Evolutionary conservation across 92 coral and sea anemone species (phyloP).

Genomic region (Zoanthus sociatus): DNA sequence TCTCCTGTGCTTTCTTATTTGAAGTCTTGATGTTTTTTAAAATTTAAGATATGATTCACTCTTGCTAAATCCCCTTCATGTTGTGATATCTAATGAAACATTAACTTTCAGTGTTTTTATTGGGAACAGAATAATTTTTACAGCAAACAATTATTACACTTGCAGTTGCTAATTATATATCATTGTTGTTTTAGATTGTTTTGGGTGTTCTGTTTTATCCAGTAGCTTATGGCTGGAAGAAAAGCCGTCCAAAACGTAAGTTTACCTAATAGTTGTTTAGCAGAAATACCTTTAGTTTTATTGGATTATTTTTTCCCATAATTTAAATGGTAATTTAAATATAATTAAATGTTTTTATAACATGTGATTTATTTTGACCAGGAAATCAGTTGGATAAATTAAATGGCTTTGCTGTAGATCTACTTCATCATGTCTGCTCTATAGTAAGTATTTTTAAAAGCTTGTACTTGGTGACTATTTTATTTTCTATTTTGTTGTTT

Average conservation of each 20-base stretch:
- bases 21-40: too few species aligned
- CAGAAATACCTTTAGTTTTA: too few species aligned
- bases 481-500: neutral
- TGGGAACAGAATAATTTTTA: too few species aligned
- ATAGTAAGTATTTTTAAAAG: constrained; percentile 48
- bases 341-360: neutral
- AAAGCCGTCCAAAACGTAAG: neutral
- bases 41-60: too few species aligned
- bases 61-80: too few species aligned
- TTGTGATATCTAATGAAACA: too few species aligned
- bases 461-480: neutral
- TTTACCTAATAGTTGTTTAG: neutral
- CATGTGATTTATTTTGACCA: neutral
- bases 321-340: too few species aligned
- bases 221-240: constrained; percentile 57
- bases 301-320: too few species aligned
- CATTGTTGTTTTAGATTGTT: constrained; percentile 51
- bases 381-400: constrained; percentile 39
- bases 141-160: too few species aligned
- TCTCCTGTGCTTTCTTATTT: too few species aligned
- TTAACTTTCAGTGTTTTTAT: too few species aligned
- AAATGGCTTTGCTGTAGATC: constrained; percentile 38
- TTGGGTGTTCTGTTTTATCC: constrained; percentile 73
- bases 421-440: constrained; percentile 52
- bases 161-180: neutral